Conservation (phyloP, 2,888 invertebrate genomes). For the Cacoxenus indagator region DNA sequence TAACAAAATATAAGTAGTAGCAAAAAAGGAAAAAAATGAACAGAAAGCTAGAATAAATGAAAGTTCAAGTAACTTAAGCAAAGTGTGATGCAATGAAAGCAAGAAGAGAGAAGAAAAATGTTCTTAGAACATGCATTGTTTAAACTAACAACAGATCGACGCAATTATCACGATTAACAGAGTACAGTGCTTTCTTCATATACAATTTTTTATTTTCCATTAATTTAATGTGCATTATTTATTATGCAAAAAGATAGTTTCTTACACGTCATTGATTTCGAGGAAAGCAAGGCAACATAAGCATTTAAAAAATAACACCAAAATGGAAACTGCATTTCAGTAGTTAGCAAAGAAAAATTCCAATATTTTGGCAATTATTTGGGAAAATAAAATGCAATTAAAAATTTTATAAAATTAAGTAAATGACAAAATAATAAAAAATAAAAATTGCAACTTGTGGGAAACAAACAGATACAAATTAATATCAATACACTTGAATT, state of each 20-base stretch:
- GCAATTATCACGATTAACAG: neutral
- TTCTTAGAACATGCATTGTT: constrained; percentile 10
- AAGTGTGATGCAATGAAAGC: constrained; percentile 22
- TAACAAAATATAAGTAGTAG: neutral
- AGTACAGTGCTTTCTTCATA: neutral
- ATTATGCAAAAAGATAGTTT: neutral
- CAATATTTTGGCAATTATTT: neutral
- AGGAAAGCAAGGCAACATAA: constrained; percentile 5
- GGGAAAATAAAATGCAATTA: constrained; percentile 24
- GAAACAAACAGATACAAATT: constrained; percentile 12
- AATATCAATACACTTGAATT: neutral
- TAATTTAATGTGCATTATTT: neutral
- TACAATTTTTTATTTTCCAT: neutral
- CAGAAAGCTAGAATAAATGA: neutral
- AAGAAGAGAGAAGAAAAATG: no score
- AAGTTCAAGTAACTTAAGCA: constrained; percentile 13
- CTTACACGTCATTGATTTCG: neutral
- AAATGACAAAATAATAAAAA: neutral
- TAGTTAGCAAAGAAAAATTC: neutral
- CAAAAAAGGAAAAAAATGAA: no score
- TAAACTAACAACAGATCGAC: neutral
- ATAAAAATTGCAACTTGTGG: constrained; percentile 14
- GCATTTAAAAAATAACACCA: constrained; percentile 3
- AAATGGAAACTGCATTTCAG: constrained; percentile 6
- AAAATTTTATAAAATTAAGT: constrained; percentile 23